Base-by-base conservation (phyloP, 2,888 invertebrate species). In the Stegophylla sp. region DNA sequence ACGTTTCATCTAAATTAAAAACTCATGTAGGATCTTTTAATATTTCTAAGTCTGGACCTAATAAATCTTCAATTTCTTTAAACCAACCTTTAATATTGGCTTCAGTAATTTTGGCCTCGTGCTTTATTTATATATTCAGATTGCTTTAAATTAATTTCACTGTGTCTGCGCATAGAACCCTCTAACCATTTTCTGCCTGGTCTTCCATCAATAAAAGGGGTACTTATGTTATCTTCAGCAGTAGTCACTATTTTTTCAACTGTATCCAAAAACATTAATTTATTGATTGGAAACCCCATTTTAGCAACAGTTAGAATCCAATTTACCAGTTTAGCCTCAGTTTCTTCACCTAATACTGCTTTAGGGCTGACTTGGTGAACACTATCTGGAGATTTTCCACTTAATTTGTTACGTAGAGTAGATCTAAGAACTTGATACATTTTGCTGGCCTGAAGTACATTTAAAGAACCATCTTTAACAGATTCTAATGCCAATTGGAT, bases 1-100 rank as follows among this genome's bases (percentile, higher is more conserved):
- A 83, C 0, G 84, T 84, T 83, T 85, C 84, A 69, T 85, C 84
- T 83, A 84, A 83, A 82, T 84, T 83, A 64, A 83, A 85, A 10
- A 84, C 79, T 34, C 84, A 59, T 23, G 82, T 83, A 75, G 83
- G 83, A 71, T 84, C 82, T 53, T 84, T 17, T 61, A 84, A 56
- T 9, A 84, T 83, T 23, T 82, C 48, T 5, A 82, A 15, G 28
- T 83, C 76, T 75, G 82, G 82, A 10, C 72, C 81, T 10, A 84
- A 71, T 45, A 83, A 69, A 23, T 45, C 71, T 51, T 51, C 64
- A 28, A 83, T 73, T 56, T 84, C 82, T 7, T 82, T 13, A 72
- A 84, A 84, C 84, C 84, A 84, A 9, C 53, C 71, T 61, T 83
- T 82, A 23, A 84, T 83, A 45, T 83, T 74, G 10, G 79, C 28